phyloP scores from a whole-genome alignment of 1,140 invertebrate genomes.

The Euura saliciscinereae region DNA sequence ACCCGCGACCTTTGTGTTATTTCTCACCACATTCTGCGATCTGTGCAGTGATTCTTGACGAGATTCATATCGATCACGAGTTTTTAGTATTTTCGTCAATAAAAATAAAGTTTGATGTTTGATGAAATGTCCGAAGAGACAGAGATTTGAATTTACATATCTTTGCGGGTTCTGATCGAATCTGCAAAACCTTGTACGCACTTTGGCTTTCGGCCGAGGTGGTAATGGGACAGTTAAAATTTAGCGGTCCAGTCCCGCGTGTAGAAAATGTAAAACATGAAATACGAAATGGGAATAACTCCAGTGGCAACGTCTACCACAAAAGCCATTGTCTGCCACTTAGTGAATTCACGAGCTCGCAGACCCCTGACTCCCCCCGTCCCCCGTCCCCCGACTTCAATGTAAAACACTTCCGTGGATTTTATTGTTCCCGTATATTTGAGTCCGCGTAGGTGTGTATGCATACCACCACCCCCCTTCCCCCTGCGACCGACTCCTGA shows the following conservation, averaged over 20 bases:
- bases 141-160: no score
- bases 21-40: no score
- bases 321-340: slow-evolving; percentile 60
- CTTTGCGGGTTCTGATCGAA: neutral
- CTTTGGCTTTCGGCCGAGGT: neutral
- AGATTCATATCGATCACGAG: no score
- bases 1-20: neutral
- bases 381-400: slow-evolving; percentile 32
- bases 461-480: neutral
- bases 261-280: neutral
- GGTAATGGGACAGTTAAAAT: slow-evolving; percentile 7
- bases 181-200: neutral
- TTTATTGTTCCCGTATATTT: slow-evolving; percentile 42
- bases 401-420: slow-evolving; percentile 58
- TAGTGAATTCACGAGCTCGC: slow-evolving; percentile 54
- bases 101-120: no score
- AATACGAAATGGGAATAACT: slow-evolving; percentile 45
- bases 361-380: slow-evolving; percentile 28
- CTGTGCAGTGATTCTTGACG: no score
- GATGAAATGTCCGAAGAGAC: no score
- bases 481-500: neutral
- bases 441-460: neutral
- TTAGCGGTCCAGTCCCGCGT: neutral
- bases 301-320: slow-evolving; percentile 51
- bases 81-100: no score